Evolutionary conservation across 1,140 invertebrate species (phyloP).

Genomic region (Dreissena polymorpha): DNA sequence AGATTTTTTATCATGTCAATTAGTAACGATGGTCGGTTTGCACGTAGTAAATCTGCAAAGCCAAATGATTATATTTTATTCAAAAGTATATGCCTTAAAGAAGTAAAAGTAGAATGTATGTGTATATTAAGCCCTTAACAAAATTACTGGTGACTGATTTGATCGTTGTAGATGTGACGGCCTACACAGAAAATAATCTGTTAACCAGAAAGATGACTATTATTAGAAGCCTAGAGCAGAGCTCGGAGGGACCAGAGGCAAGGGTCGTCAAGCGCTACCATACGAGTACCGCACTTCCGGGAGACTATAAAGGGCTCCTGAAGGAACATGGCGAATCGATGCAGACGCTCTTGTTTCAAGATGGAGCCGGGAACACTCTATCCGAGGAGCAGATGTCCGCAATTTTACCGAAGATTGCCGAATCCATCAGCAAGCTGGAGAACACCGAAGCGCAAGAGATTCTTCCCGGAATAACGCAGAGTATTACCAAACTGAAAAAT

Average conservation of each 20-base stretch:
- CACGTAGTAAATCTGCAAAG: no score
- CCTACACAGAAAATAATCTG: no score
- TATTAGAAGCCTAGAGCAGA: constrained; percentile 29
- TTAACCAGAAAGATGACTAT: constrained; percentile 35
- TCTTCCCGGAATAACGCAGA: constrained; percentile 52
- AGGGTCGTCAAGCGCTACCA: constrained; percentile 35
- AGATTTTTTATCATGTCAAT: no score
- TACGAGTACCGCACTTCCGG: constrained; percentile 29
- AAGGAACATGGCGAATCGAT: constrained; percentile 33
- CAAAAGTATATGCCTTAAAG: no score
- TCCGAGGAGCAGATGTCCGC: constrained; percentile 35
- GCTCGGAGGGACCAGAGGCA: constrained; percentile 22
- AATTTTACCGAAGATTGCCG: constrained; percentile 46
- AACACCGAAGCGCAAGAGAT: constrained; percentile 41
- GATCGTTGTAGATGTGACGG: no score
- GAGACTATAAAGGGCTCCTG: constrained; percentile 16
- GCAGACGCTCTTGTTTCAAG: constrained; percentile 30
- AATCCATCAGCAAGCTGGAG: constrained; percentile 40
- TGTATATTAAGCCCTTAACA: no score
- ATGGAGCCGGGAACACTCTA: constrained; percentile 31
- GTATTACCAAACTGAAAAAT: constrained; percentile 46
- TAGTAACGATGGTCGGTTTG: no score
- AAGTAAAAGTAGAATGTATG: no score
- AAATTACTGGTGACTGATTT: no score
- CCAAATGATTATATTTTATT: no score